phyloP scores from a whole-genome alignment of 2,888 invertebrate species.

The Aphidius colemani region DNA sequence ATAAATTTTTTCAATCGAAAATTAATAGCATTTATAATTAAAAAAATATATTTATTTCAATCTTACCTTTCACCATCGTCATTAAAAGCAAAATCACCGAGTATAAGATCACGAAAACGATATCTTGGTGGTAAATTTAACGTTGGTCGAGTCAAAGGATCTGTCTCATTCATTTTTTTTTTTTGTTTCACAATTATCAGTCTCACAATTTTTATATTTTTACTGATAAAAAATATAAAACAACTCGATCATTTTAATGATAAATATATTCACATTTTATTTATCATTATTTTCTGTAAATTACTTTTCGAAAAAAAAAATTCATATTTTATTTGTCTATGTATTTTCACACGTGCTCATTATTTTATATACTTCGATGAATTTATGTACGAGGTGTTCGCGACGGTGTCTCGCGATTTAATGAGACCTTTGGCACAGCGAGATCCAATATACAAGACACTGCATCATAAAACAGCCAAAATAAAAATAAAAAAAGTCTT shows the following conservation, averaged over 20 bases:
- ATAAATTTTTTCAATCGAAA: too few species aligned
- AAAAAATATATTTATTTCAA: not conserved
- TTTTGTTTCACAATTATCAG: not conserved
- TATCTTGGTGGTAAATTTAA: conserved; percentile 71
- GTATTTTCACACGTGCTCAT: conserved; percentile 11
- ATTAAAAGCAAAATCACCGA: conserved; percentile 77
- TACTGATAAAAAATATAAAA: not conserved
- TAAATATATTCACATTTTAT: too few species aligned
- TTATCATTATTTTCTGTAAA: too few species aligned
- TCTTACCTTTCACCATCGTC: conserved; percentile 78
- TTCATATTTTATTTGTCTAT: not conserved
- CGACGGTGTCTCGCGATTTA: conserved; percentile 53
- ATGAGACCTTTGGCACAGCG: conserved; percentile 38
- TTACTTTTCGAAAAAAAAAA: not conserved
- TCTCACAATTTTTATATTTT: not conserved
- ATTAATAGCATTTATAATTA: not conserved
- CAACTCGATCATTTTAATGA: not conserved
- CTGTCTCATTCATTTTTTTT: conserved; percentile 53
- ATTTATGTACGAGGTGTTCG: conserved; percentile 46
- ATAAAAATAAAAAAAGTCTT: too few species aligned
- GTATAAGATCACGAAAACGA: conserved; percentile 75
- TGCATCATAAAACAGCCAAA: too few species aligned
- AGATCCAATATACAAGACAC: too few species aligned
- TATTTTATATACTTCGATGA: conserved; percentile 22
- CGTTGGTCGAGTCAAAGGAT: conserved; percentile 52